Conservation (phyloP, 2,888 invertebrate species). For the Acrocyrtus sp. region DNA sequence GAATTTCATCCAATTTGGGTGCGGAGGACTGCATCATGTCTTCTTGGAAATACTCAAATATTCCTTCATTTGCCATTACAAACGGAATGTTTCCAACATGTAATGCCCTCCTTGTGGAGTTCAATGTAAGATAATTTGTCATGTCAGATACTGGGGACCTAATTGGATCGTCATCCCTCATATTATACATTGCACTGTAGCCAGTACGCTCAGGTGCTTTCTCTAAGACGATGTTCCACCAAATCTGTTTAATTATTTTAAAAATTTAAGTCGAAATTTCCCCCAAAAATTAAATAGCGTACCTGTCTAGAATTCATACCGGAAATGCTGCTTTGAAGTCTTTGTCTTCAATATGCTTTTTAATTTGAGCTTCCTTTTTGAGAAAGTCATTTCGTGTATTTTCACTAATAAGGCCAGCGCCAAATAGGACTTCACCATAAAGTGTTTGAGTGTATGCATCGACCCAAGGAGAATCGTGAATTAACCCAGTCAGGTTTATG, state of each 20-base stretch:
- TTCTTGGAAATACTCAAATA: neutral
- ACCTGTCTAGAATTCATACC: too few relatives aligned
- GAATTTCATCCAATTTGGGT: conserved; percentile 2
- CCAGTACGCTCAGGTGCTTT: too few relatives aligned
- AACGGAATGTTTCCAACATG: conserved; percentile 19
- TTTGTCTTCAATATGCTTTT: conserved; percentile 50
- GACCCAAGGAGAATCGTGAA: conserved; percentile 58
- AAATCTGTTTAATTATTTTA: too few relatives aligned
- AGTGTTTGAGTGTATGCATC: conserved; percentile 63
- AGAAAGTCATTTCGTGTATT: conserved; percentile 56
- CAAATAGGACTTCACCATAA: conserved; percentile 67
- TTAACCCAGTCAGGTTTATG: conserved; percentile 72
- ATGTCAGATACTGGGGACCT: neutral
- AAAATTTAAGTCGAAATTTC: too few relatives aligned
- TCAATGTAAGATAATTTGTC: neutral
- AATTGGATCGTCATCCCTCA: neutral
- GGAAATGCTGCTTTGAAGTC: conserved; percentile 44
- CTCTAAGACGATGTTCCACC: too few relatives aligned
- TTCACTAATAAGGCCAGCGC: conserved; percentile 64
- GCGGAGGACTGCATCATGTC: neutral
- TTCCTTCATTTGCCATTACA: neutral
- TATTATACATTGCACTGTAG: too few relatives aligned
- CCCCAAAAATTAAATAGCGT: too few relatives aligned
- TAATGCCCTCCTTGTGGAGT: neutral
- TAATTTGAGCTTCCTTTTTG: conserved; percentile 43